These are phyloP conservation scores for Illadopsis cleaveri DNA, from an alignment of 2,113 vertebrate genomes.

Conservation along the genomic window DNA sequence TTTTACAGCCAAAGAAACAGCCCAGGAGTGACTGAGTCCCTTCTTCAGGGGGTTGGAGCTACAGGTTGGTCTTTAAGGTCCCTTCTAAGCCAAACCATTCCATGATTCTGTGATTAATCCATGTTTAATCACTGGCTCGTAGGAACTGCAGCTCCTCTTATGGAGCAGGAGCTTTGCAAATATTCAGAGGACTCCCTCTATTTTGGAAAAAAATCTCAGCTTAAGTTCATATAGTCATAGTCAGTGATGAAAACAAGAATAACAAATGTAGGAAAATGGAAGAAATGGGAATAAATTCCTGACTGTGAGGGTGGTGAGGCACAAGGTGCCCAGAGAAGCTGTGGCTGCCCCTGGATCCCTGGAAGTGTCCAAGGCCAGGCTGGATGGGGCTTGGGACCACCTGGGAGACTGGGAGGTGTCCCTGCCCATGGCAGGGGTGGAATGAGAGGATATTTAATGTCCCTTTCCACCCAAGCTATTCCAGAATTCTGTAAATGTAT, in stretches of 20 bases:
- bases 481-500: not conserved
- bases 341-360: not conserved
- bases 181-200: not conserved
- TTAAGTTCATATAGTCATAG: not conserved
- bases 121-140: not conserved
- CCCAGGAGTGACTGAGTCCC: not conserved
- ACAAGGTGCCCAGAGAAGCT: not conserved
- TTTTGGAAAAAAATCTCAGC: not conserved
- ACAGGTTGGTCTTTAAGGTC: not conserved
- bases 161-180: not conserved
- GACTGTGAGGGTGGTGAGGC: not conserved
- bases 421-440: not conserved
- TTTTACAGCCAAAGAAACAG: not conserved
- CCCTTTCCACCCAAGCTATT: not conserved
- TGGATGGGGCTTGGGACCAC: rapidly evolving
- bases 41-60: not conserved
- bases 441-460: rapidly evolving
- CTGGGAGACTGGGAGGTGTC: rapidly evolving
- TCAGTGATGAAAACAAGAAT: not conserved
- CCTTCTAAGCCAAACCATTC: not conserved
- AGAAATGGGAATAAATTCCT: not conserved
- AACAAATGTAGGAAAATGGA: not conserved
- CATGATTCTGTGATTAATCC: not conserved
- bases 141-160: not conserved
- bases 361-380: not conserved